phyloP scores from a whole-genome alignment of 2,888 invertebrate genomes.

The Zaprionus obscuricornis region DNA sequence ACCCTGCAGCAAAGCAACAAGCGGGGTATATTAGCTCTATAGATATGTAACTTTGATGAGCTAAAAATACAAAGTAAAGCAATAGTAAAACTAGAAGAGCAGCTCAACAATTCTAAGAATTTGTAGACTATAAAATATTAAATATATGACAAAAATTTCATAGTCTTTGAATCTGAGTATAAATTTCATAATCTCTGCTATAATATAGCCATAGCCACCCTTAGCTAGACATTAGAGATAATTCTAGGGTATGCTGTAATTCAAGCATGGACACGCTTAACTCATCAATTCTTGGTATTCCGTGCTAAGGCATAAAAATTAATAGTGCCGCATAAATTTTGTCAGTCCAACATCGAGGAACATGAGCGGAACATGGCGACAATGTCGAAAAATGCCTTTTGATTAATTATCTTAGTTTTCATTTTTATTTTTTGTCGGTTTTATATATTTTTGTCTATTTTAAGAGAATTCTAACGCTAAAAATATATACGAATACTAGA shows the following conservation, averaged over 20 bases:
- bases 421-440: too few species aligned
- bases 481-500: constrained; percentile 13
- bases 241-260: constrained; percentile 12
- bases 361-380: constrained; percentile 25
- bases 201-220: too few species aligned
- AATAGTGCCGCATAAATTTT: constrained; percentile 59
- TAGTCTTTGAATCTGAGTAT: too few species aligned
- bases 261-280: neutral
- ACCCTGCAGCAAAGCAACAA: constrained; percentile 5
- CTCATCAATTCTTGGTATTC: constrained; percentile 49
- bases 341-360: constrained; percentile 31
- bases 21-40: constrained; percentile 1
- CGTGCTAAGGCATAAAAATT: constrained; percentile 49
- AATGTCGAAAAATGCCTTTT: constrained; percentile 40
- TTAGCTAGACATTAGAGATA: too few species aligned
- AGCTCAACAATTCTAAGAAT: too few species aligned
- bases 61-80: neutral
- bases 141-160: too few species aligned
- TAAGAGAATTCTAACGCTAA: constrained; percentile 37
- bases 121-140: too few species aligned
- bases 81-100: too few species aligned
- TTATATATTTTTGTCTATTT: constrained; percentile 28
- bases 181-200: too few species aligned
- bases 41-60: neutral
- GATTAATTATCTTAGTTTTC: constrained; percentile 52